A percentile compares a stretch with the other conserved stretches of the same genome.
These are phyloP conservation scores for Bombus haemorrhoidalis DNA, from an alignment of 1,140 invertebrate species.

Conservation along the genomic window DNA sequence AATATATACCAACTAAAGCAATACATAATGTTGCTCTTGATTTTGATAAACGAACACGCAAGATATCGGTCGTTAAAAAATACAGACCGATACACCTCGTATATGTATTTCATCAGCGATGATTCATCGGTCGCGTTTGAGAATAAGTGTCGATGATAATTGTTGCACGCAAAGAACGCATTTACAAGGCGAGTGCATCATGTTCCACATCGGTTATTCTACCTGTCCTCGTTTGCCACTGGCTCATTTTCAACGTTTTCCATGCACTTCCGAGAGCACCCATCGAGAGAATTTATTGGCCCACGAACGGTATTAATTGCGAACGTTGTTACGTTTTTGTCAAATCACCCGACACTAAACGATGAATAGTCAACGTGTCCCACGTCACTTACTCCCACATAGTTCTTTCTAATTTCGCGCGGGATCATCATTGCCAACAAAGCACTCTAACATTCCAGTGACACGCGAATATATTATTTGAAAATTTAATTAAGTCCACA, in stretches of 20 bases:
- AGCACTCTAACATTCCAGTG: not conserved
- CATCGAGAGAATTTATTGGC: constrained; percentile 59
- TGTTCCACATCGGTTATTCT: constrained; percentile 62
- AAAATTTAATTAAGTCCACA: constrained; percentile 20
- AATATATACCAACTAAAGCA: not conserved
- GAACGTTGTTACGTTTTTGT: constrained; percentile 54
- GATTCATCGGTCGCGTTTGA: not conserved
- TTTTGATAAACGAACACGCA: not conserved
- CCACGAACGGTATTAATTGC: constrained; percentile 54
- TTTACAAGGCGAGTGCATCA: constrained; percentile 58
- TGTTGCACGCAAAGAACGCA: constrained; percentile 48
- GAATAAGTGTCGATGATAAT: constrained; percentile 55
- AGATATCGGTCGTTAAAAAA: not conserved
- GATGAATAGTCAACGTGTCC: constrained; percentile 1
- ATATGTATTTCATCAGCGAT: not conserved
- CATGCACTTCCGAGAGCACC: constrained; percentile 51
- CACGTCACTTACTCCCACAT: not conserved
- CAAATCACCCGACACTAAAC: constrained; percentile 41
- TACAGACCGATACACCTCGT: not conserved
- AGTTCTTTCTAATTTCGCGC: not conserved
- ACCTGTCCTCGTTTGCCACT: constrained; percentile 64
- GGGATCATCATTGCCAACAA: not conserved
- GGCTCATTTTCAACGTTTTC: constrained; percentile 66
- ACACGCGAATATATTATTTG: constrained; percentile 26
- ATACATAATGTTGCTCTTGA: not conserved